Evolutionary conservation across 2,797 vertebrate species (phyloP).

Genomic region (Capromys pilorides): DNA sequence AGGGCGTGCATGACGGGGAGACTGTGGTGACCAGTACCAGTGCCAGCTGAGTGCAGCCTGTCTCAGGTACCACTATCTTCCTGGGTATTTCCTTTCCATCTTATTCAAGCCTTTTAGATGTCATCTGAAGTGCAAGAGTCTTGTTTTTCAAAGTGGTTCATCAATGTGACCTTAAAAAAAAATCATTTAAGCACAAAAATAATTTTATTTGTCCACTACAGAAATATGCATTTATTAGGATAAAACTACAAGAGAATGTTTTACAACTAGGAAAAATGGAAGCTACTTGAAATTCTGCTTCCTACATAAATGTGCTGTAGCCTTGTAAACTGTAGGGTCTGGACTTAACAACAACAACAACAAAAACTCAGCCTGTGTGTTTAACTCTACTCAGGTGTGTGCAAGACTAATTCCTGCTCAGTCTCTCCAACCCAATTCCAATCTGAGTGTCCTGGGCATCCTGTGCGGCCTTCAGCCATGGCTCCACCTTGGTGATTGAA

Average conservation of each 20-base stretch:
- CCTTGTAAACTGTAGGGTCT: not conserved
- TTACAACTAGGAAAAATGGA: not conserved
- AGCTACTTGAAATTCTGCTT: not conserved
- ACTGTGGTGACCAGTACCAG: not conserved
- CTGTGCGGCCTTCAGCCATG: not conserved
- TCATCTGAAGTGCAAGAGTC: not conserved
- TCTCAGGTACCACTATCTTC: not conserved
- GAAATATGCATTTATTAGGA: not conserved
- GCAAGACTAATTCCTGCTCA: not conserved
- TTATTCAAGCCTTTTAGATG: not conserved
- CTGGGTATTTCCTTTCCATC: not conserved
- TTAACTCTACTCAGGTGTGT: not conserved
- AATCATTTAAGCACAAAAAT: not conserved
- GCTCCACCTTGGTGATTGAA: not conserved
- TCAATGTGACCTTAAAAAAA: not conserved
- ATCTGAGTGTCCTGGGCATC: rapidly evolving
- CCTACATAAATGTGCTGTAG: not conserved
- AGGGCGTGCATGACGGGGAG: too few species aligned
- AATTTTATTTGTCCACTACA: not conserved
- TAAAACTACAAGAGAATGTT: not conserved
- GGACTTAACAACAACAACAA: not conserved
- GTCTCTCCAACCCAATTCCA: not conserved
- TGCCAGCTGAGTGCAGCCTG: rapidly evolving
- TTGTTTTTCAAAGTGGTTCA: not conserved
- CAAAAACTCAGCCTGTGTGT: not conserved